Evolutionary conservation across 2,888 invertebrate species (phyloP).

Genomic region (Lamellibrachia satsuma): DNA sequence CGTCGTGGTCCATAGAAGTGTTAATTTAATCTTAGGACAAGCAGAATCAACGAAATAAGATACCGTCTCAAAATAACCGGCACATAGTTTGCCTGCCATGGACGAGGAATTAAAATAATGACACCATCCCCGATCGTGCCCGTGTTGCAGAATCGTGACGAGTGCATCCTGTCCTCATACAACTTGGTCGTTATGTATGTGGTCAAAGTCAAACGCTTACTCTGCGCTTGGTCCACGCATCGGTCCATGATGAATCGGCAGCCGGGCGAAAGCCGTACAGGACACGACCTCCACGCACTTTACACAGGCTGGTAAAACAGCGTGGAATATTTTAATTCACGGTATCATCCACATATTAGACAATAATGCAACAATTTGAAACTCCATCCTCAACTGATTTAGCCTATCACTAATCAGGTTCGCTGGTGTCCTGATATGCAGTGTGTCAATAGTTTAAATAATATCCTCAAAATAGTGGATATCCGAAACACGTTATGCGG

Average conservation of each 20-base stretch:
- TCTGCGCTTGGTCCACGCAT: background rate
- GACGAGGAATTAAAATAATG: background rate
- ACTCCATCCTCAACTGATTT: too few species aligned
- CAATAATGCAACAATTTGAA: background rate
- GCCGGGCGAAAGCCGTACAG: background rate
- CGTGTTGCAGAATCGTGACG: too few species aligned
- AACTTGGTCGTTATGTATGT: background rate
- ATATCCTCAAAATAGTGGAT: too few species aligned
- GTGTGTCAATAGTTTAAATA: too few species aligned
- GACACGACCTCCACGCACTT: background rate
- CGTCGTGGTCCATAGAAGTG: background rate
- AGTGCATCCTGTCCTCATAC: background rate
- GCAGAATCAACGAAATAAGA: background rate
- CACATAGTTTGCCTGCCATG: background rate
- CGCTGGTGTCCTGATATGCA: too few species aligned
- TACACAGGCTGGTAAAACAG: background rate
- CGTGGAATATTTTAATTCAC: background rate
- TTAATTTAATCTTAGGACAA: background rate
- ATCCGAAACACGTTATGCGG: too few species aligned
- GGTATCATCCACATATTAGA: background rate
- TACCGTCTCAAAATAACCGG: background rate
- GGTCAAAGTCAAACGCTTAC: background rate
- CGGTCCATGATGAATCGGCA: background rate
- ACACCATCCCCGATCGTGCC: too few species aligned
- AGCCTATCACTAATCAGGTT: too few species aligned